These are phyloP conservation scores for Pholis gunnellus DNA, from an alignment of 2,113 vertebrate genomes.

Conservation along the genomic window DNA sequence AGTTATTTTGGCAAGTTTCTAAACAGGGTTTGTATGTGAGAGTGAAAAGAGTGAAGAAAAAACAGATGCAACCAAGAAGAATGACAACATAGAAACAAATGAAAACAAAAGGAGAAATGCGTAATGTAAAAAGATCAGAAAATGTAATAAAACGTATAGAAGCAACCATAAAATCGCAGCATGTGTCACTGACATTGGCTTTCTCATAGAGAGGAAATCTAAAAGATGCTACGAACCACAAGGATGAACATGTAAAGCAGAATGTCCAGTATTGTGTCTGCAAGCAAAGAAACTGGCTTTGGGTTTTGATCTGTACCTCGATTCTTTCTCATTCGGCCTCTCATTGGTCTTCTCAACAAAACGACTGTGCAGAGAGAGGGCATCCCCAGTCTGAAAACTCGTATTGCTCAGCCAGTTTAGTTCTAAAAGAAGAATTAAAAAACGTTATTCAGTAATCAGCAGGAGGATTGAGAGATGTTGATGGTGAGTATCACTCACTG, in stretches of 20 bases:
- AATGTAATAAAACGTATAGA: neutral
- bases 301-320: constrained; percentile 56
- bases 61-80: neutral
- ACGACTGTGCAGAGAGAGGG: constrained; percentile 82
- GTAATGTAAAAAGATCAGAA: neutral
- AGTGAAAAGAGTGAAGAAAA: neutral
- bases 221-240: neutral
- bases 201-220: neutral
- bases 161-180: neutral
- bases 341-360: constrained; percentile 66
- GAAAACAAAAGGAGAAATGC: neutral
- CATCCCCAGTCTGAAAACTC: constrained; percentile 87
- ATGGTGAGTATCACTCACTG: neutral
- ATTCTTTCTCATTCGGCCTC: constrained; percentile 28
- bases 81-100: neutral
- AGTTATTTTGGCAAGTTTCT: neutral
- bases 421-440: constrained; percentile 73
- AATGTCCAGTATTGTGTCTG: neutral
- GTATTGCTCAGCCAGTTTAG: constrained; percentile 92
- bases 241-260: fast-evolving
- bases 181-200: neutral
- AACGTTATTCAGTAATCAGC: neutral
- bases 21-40: neutral
- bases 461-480: neutral
- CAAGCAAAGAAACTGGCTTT: neutral